Base-by-base conservation (phyloP, 1,140 invertebrate species). In the Chlorops oryzae region DNA sequence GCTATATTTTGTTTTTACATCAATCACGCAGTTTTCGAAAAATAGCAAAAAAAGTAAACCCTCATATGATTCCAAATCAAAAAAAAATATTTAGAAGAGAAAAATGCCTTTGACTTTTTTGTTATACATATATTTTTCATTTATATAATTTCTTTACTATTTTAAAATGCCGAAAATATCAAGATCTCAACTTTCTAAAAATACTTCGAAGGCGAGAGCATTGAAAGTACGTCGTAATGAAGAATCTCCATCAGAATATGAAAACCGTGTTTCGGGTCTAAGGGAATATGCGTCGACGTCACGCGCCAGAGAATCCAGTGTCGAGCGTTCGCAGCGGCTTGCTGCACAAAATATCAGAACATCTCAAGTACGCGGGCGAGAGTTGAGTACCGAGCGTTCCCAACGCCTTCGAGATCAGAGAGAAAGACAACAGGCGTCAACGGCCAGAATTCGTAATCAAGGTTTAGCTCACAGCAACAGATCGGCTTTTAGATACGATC, bases 391-490 rank as follows among this genome's bases (percentile, higher is more conserved):
- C 23, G 56, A 56, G 45, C 58, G 54, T 56, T 56, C 34, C 17
- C 51, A 58, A 25, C 53, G 53, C 10, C 58, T 56, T 53, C 15
- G 27, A 48, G 51, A 7, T 40, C 59, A 61, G 45, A 13, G 6
- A 54, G 53, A 60, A 23, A 56, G 59, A 58, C 59, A 58, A 20
- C 59, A 56, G 51, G 17, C 20, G 46, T 60, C 34, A 23, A 60
- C 53, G 37, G 52, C n/a, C 56, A 56, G 49, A 50, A 24, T 57
- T 55, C 53, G 51, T 3, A 59, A 39, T 39, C 6, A 18, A 39
- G 15, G 13, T 18, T 39, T 7, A 39, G 38, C 38, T 39, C 38
- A 39, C 15, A 39, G 18, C 20, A 39, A 39, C 15, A 39, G 15
- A 39, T 39, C 38, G 15, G 38, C 38, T 7, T 24, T 57, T 49